Percentiles rank a stretch among this genome's conserved stretches.
These are phyloP conservation scores for Pseudopleuronectes americanus DNA, from an alignment of 2,797 vertebrate species.

Conservation along the genomic window DNA sequence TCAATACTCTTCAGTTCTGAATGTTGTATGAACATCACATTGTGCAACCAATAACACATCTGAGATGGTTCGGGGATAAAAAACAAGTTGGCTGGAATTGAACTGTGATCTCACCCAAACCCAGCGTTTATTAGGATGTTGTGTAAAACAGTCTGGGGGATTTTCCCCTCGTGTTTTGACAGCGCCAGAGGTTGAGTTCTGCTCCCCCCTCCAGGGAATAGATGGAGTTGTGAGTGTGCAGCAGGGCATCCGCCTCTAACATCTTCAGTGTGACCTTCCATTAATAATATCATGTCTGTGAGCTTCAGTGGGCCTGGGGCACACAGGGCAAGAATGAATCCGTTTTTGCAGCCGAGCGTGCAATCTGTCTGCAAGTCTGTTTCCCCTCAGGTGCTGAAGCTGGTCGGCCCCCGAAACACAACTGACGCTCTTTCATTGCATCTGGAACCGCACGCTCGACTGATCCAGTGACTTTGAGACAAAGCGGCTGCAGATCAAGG, in stretches of 20 bases:
- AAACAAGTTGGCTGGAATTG: no score
- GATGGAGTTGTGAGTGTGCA: background rate
- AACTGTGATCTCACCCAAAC: no score
- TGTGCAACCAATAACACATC: no score
- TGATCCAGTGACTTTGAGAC: conserved; percentile 16
- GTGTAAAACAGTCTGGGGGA: no score
- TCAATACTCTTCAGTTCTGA: no score
- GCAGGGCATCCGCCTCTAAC: background rate
- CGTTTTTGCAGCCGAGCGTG: conserved; percentile 4
- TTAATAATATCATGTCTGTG: conserved; percentile 10
- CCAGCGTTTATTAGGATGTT: no score
- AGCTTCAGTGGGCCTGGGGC: background rate
- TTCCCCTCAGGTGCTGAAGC: conserved; percentile 2
- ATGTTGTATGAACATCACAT: no score
- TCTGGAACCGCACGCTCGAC: conserved; percentile 3
- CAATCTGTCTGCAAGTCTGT: background rate
- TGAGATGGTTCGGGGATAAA: no score
- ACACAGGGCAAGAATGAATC: background rate
- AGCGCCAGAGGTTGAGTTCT: conserved; percentile 25
- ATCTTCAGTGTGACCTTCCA: background rate
- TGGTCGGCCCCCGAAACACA: background rate
- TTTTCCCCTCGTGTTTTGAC: conserved; percentile 5
- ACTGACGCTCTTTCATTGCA: conserved; percentile 15
- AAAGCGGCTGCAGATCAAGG: conserved; percentile 22
- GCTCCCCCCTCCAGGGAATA: background rate